Evolutionary conservation across 2,888 invertebrate species (phyloP).

Genomic region (Endotricha flammealis): DNA sequence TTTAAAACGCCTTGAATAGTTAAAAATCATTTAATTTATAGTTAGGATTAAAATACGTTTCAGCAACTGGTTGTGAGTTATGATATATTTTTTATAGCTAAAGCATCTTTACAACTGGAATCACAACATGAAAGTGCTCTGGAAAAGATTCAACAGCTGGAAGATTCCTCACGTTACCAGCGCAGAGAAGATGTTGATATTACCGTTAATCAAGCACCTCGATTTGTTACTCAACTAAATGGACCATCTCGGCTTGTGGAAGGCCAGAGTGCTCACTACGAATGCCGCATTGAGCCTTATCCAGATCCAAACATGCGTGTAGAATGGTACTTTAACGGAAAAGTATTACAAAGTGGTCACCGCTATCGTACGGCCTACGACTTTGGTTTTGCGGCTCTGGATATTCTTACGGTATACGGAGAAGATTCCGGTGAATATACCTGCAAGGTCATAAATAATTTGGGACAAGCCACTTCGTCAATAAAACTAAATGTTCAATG

Average conservation of each 20-base stretch:
- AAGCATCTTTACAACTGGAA: slow-evolving; percentile 91
- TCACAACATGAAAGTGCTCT: slow-evolving; percentile 93
- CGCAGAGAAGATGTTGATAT: slow-evolving; percentile 90
- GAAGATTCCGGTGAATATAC: slow-evolving; percentile 97
- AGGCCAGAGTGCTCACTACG: slow-evolving; percentile 94
- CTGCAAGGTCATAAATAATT: slow-evolving; percentile 90
- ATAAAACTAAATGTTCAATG: slow-evolving; percentile 89
- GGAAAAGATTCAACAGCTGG: slow-evolving; percentile 90
- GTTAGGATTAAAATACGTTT: too few species aligned
- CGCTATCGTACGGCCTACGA: slow-evolving; percentile 96
- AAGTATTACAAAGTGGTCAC: slow-evolving; percentile 91
- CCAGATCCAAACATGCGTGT: slow-evolving; percentile 93
- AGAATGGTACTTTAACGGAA: slow-evolving; percentile 96
- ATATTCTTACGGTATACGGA: slow-evolving; percentile 94
- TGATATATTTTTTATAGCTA: slow-evolving; percentile 74
- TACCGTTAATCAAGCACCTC: slow-evolving; percentile 88
- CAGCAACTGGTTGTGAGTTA: neutral
- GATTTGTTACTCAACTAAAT: slow-evolving; percentile 90
- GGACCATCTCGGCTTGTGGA: slow-evolving; percentile 91
- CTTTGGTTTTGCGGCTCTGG: slow-evolving; percentile 97
- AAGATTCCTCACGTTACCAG: slow-evolving; percentile 88
- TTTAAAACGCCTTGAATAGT: neutral
- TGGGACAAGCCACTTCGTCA: slow-evolving; percentile 90
- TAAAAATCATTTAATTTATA: too few species aligned
- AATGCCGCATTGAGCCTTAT: slow-evolving; percentile 95